Conservation (phyloP, 2,113 vertebrate genomes). For the Rhipidura dahli region DNA sequence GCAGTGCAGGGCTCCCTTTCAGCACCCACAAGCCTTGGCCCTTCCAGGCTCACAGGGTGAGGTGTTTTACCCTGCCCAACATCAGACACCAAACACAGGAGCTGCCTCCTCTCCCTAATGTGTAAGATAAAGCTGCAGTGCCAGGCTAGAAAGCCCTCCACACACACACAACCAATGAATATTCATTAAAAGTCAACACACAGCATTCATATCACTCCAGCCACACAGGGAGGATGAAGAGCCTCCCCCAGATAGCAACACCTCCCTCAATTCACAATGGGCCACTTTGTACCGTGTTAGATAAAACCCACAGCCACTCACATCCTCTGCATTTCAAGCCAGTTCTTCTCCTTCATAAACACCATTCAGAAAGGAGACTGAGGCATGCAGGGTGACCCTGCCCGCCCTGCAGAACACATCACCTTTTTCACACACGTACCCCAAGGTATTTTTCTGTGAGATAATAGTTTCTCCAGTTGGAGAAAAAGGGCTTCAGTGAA, state of each 20-base stretch:
- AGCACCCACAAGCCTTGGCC: not conserved
- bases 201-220: not conserved
- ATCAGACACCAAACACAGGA: not conserved
- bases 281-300: not conserved
- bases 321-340: slow-evolving; percentile 22
- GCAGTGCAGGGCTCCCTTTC: not conserved
- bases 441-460: not conserved
- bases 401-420: not conserved
- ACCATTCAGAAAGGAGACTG: not conserved
- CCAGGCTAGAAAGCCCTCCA: not conserved
- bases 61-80: not conserved
- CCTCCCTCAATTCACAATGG: not conserved
- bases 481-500: slow-evolving; percentile 1
- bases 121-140: not conserved
- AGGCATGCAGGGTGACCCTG: not conserved
- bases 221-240: slow-evolving; percentile 20
- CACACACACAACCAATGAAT: not conserved
- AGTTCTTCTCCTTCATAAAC: not conserved
- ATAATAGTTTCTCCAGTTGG: not conserved
- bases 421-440: not conserved
- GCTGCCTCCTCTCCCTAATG: not conserved
- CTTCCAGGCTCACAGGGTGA: not conserved
- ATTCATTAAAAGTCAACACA: slow-evolving; percentile 20
- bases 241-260: slow-evolving; percentile 2
- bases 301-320: not conserved